Percentiles rank a stretch among this genome's conserved stretches.
Evolutionary conservation across 2,888 invertebrate genomes (phyloP).

Genomic region (Pimpla rufipes): DNA sequence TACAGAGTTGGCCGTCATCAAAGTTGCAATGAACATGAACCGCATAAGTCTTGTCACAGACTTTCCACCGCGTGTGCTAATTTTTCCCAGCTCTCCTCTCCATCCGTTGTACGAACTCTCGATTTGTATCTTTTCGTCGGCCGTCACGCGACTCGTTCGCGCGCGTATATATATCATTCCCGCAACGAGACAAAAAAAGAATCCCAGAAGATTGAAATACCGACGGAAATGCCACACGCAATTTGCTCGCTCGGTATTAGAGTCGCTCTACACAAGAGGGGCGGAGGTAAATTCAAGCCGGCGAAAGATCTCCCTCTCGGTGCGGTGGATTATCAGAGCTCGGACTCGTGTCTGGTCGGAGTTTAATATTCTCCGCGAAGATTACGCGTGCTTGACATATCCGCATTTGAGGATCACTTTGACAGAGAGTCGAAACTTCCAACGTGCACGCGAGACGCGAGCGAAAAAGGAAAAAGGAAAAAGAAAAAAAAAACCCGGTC

Average conservation of each 20-base stretch:
- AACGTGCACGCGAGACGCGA: slow-evolving; percentile 28
- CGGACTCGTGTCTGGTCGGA: slow-evolving; percentile 12
- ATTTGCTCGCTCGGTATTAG: slow-evolving; percentile 39
- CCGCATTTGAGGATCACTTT: slow-evolving; percentile 50
- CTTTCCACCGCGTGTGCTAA: slow-evolving; percentile 3
- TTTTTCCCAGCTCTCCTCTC: slow-evolving; percentile 2
- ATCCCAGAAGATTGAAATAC: slow-evolving; percentile 53
- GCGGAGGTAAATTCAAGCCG: slow-evolving; percentile 17
- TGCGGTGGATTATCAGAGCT: slow-evolving; percentile 42
- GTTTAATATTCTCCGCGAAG: slow-evolving; percentile 44
- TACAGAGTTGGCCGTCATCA: too few species aligned
- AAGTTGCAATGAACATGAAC: slow-evolving; percentile 39
- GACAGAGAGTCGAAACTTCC: slow-evolving; percentile 34
- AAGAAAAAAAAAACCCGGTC: slow-evolving; percentile 6
- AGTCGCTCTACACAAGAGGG: too few species aligned
- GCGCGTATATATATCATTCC: slow-evolving; percentile 34
- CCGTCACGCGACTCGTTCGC: slow-evolving; percentile 34
- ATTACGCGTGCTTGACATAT: slow-evolving; percentile 55
- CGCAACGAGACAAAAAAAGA: slow-evolving; percentile 16
- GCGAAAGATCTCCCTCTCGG: slow-evolving; percentile 22
- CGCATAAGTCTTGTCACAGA: neutral
- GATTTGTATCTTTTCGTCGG: slow-evolving; percentile 60
- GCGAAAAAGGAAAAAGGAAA: neutral
- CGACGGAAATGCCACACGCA: slow-evolving; percentile 59
- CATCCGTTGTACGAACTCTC: slow-evolving; percentile 17